A percentile compares a stretch with the other conserved stretches of the same genome.
phyloP scores from a whole-genome alignment of 2,113 vertebrate species.

The Amphiprion percula region DNA sequence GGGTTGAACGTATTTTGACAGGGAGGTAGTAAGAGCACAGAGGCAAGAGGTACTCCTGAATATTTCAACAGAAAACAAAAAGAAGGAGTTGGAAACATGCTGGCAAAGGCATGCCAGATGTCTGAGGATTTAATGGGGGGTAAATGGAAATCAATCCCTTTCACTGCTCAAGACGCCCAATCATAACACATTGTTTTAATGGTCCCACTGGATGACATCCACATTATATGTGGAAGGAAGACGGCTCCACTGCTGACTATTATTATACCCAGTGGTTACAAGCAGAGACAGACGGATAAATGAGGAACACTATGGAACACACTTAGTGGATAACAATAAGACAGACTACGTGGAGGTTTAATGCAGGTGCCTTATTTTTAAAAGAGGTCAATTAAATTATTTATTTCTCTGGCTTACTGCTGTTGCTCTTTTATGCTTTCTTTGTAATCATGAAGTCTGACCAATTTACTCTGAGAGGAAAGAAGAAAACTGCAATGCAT shows the following conservation, averaged over 20 bases:
- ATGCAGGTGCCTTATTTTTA: conserved; percentile 27
- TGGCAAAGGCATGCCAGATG: conserved; percentile 84
- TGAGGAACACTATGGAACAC: conserved; percentile 29
- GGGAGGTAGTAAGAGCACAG: conserved; percentile 78
- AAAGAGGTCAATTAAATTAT: conserved; percentile 30
- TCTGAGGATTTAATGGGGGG: conserved; percentile 84
- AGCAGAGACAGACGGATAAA: conserved; percentile 56
- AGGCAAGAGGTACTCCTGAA: conserved; percentile 80
- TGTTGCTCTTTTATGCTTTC: not conserved
- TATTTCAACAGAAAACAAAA: conserved; percentile 87
- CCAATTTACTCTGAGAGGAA: conserved; percentile 7
- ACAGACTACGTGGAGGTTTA: conserved; percentile 34
- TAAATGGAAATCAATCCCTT: conserved; percentile 85
- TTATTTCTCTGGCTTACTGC: conserved; percentile 13
- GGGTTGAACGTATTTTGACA: conserved; percentile 85
- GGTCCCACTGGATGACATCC: conserved; percentile 68
- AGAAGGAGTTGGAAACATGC: conserved; percentile 45
- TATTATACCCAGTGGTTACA: conserved; percentile 69
- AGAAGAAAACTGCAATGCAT: not conserved
- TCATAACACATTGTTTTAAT: conserved; percentile 85
- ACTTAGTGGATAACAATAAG: conserved; percentile 44
- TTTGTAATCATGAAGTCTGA: conserved; percentile 34
- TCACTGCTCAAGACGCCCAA: conserved; percentile 86
- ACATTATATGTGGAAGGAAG: conserved; percentile 63
- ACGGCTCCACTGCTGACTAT: conserved; percentile 58